These are phyloP conservation scores for Bombus sibiricus DNA, from an alignment of 1,140 invertebrate genomes.

Conservation along the genomic window DNA sequence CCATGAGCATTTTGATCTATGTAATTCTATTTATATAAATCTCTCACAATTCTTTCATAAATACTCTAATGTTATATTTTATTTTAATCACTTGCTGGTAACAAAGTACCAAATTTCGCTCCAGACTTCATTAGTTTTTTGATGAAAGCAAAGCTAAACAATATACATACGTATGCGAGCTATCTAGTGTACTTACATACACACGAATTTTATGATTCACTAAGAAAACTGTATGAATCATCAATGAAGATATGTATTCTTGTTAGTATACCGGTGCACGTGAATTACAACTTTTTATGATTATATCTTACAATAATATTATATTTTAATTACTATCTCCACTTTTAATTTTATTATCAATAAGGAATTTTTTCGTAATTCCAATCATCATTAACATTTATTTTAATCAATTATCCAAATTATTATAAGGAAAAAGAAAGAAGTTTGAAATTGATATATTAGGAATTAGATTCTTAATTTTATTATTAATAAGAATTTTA, in stretches of 20 bases:
- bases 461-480: not conserved
- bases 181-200: not conserved
- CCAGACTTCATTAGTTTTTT: not conserved
- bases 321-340: too few relatives aligned
- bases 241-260: not conserved
- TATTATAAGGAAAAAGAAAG: not conserved
- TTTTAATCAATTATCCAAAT: not conserved
- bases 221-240: not conserved
- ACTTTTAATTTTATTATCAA: too few relatives aligned
- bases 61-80: not conserved
- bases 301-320: not conserved
- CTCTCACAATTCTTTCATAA: not conserved
- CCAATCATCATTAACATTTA: too few relatives aligned
- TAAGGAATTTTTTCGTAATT: too few relatives aligned
- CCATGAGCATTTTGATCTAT: too few relatives aligned
- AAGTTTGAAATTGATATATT: not conserved
- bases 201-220: not conserved
- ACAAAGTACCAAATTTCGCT: too few relatives aligned
- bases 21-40: too few relatives aligned
- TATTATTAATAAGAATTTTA: not conserved
- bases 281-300: not conserved
- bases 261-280: too few relatives aligned
- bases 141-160: not conserved
- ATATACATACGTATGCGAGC: not conserved
- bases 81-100: not conserved